phyloP scores from a whole-genome alignment of 2,113 vertebrate species.

The Thryonomys swinderianus region DNA sequence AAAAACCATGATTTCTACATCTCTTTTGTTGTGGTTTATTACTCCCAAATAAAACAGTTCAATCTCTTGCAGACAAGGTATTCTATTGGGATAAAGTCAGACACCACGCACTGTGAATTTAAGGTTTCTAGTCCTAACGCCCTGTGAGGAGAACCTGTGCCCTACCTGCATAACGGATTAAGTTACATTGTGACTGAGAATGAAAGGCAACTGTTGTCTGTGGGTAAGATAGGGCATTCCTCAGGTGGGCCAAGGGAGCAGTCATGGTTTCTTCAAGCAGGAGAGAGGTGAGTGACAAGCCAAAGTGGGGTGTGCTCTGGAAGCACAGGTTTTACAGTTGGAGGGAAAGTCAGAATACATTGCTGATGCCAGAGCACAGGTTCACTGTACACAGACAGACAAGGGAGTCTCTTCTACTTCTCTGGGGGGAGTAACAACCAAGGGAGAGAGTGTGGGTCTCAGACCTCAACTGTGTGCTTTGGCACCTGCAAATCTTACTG shows the following conservation, averaged over 20 bases:
- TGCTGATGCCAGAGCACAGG: too few species aligned
- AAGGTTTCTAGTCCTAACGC: background rate
- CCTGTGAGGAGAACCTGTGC: background rate
- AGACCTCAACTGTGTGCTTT: background rate
- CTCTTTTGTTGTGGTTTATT: conserved; percentile 62
- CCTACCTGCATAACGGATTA: background rate
- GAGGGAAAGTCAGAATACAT: accelerated
- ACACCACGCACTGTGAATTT: background rate
- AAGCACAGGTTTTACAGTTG: background rate
- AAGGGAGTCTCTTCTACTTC: accelerated
- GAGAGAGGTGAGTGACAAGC: too few species aligned
- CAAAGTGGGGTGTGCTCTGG: background rate
- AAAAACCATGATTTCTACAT: conserved; percentile 36
- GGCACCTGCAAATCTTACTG: background rate
- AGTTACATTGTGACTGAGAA: background rate
- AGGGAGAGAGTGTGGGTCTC: background rate
- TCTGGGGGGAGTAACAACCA: background rate
- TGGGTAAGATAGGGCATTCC: accelerated
- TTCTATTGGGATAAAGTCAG: background rate
- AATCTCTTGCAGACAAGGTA: conserved; percentile 34
- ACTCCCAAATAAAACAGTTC: conserved; percentile 41
- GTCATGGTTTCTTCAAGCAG: accelerated
- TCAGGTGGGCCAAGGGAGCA: background rate
- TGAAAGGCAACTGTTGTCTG: background rate
- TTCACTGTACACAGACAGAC: background rate